Conservation (phyloP, 2,113 vertebrate species). For the Paralichthys olivaceus region DNA sequence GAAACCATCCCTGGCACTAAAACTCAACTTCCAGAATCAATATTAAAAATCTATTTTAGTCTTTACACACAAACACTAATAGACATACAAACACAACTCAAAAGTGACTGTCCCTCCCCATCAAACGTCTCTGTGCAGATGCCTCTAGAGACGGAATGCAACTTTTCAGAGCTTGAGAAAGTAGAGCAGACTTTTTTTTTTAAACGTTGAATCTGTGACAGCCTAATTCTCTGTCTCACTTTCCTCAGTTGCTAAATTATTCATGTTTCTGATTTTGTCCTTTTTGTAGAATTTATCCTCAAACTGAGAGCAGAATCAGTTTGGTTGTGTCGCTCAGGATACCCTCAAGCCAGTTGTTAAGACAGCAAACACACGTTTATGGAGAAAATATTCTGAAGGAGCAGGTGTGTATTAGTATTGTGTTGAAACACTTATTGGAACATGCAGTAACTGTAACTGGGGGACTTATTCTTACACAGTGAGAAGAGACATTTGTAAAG, state of each 20-base stretch:
- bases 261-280: slow-evolving; percentile 49
- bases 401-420: neutral
- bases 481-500: neutral
- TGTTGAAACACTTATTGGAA: neutral
- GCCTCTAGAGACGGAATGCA: slow-evolving; percentile 21
- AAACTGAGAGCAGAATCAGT: slow-evolving; percentile 33
- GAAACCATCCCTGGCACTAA: slow-evolving; percentile 12
- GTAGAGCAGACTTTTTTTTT: slow-evolving; percentile 45
- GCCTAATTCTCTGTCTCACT: slow-evolving; percentile 16
- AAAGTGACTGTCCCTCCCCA: neutral
- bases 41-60: slow-evolving; percentile 9
- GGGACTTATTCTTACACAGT: neutral
- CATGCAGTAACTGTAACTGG: neutral
- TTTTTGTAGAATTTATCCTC: slow-evolving; percentile 29
- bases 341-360: slow-evolving; percentile 8
- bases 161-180: slow-evolving; percentile 53
- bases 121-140: slow-evolving; percentile 14
- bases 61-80: neutral
- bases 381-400: neutral
- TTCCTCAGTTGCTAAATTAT: slow-evolving; percentile 54
- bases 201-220: slow-evolving; percentile 35
- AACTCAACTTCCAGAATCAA: slow-evolving; percentile 12
- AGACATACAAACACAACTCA: neutral
- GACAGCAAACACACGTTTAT: neutral
- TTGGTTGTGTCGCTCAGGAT: slow-evolving; percentile 17